Conservation (phyloP, 2,797 vertebrate genomes). For the Okamejei kenojei region DNA sequence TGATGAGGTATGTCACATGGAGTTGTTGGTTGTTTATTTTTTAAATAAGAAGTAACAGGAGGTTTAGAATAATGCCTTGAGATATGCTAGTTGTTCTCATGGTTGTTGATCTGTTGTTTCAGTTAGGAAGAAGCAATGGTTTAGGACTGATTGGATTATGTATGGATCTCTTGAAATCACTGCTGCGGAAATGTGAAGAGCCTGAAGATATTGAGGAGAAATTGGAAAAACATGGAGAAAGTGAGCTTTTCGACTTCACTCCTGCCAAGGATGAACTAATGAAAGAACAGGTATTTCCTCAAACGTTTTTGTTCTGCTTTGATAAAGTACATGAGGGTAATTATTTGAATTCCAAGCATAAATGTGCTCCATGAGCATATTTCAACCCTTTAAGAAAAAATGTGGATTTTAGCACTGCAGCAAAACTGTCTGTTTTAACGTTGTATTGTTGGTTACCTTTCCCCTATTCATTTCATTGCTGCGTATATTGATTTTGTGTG, state of each 20-base stretch:
- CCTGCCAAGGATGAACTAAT: constrained; percentile 47
- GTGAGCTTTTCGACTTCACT: constrained; percentile 64
- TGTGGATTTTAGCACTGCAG: not conserved
- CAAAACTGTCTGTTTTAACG: not conserved
- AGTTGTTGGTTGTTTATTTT: too few relatives aligned
- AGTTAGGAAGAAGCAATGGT: constrained; percentile 56
- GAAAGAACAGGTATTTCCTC: constrained; percentile 63
- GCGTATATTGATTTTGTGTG: not conserved
- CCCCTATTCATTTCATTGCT: not conserved
- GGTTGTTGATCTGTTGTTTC: constrained; percentile 2
- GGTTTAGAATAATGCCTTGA: not conserved
- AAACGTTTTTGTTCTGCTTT: not conserved
- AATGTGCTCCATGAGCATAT: not conserved
- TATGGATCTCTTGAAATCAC: constrained; percentile 60
- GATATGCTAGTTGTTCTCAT: not conserved
- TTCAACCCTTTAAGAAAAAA: not conserved
- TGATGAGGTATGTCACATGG: too few relatives aligned
- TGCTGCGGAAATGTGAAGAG: constrained; percentile 57
- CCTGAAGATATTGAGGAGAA: constrained; percentile 49
- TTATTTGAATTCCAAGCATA: not conserved
- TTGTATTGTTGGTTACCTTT: not conserved
- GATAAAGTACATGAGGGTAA: not conserved
- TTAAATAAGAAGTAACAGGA: not conserved
- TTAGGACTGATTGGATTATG: constrained; percentile 52
- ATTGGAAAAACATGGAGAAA: constrained; percentile 46